phyloP scores from a whole-genome alignment of 2,888 invertebrate species.

The Nephrotoma flavescens region DNA sequence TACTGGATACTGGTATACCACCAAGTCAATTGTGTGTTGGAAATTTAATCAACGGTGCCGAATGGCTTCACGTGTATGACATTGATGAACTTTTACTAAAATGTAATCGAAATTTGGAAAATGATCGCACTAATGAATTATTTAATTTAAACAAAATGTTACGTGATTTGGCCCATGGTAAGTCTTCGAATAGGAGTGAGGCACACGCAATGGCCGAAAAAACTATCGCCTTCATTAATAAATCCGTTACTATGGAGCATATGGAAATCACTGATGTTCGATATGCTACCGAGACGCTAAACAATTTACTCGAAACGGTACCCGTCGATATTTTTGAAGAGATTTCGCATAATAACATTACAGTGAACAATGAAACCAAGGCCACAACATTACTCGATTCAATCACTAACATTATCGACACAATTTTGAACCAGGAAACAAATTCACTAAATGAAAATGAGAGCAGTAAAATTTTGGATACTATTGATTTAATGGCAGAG shows the following conservation, averaged over 20 bases:
- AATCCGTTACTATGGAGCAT: background rate
- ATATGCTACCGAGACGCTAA: background rate
- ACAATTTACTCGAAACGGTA: background rate
- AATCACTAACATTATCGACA: background rate
- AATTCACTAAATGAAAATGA: background rate
- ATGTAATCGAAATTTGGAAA: background rate
- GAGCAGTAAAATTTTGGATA: background rate
- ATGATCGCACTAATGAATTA: background rate
- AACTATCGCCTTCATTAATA: background rate
- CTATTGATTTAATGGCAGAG: background rate
- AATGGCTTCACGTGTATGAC: background rate
- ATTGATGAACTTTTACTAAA: background rate
- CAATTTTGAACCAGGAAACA: background rate
- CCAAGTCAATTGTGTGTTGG: background rate
- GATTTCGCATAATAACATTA: background rate
- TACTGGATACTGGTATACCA: background rate
- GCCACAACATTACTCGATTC: background rate
- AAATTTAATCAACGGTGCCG: background rate
- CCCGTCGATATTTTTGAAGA: background rate
- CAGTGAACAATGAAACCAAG: background rate
- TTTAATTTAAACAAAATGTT: background rate
- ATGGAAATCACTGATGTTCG: background rate
- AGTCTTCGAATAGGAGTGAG: background rate
- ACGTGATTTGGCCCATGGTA: background rate
- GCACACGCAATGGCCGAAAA: background rate